Base-by-base conservation (phyloP, 2,797 vertebrate species). In the Periparus ater region DNA sequence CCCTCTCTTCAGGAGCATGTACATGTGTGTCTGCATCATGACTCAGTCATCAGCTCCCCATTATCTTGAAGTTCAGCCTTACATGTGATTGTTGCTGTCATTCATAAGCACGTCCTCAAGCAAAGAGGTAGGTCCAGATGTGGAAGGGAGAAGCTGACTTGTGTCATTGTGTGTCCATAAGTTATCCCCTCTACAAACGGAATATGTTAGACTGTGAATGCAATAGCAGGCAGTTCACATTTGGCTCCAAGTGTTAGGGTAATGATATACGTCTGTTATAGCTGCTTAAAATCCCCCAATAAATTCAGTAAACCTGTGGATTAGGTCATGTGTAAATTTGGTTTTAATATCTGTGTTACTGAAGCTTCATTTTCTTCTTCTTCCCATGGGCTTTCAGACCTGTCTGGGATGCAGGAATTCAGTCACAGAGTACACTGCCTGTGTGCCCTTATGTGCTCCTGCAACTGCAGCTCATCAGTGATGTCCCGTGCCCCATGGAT, bases 161-260 rank as follows among this genome's bases (percentile, higher is more conserved):
- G 1, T 66, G 15, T 58, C 11, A 3, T 25, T 0, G 0, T 14
- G 26, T 0, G 1, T 48, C 17, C 4, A 5, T 45, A 54, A 48
- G 7, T 14, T n/a, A 44, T 16, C 11, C 6, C 2, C 38, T 67
- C 14, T 47, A 62, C 30, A 44, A 53, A 70, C 17, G 8, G 36
- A 75, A 70, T 6, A 42, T 6, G 44, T 47, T 42, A 70, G 22
- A 15, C 12, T 44, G 2, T 23, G 34, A 70, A 66, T 58, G 12
- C n/a, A 76, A 51, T 25, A 70, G 25, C 8, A 76, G 15, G 21
- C 29, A 78, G n/a, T n/a, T 86, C 17, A 92, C 58, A 72, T 66
- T 62, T 82, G 40, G 47, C 51, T 55, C 30, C 4, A 47, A 47
- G 17, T 32, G 3, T 40, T 42, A 11, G 19, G 14, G 5, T 48